Conservation (phyloP, 2,113 vertebrate species). For the Brachypteracias leptosomus region DNA sequence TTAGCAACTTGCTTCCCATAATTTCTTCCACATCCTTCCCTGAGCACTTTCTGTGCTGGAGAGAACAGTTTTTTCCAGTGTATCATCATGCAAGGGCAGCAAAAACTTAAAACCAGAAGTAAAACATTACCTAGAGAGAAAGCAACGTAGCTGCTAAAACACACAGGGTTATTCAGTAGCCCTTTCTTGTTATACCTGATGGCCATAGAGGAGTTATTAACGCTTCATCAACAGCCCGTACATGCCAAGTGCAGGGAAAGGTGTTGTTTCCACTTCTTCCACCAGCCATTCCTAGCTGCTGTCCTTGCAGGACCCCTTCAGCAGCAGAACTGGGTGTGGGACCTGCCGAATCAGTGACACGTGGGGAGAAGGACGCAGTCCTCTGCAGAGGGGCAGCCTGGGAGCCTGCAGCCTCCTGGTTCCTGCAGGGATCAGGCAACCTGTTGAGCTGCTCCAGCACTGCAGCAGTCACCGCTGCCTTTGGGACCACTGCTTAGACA, state of each 20-base stretch:
- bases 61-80: neutral
- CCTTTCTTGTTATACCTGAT: neutral
- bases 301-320: neutral
- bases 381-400: fast-evolving
- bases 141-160: neutral
- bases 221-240: neutral
- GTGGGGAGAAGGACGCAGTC: neutral
- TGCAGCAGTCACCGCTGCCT: neutral
- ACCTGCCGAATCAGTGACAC: neutral
- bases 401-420: neutral
- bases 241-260: neutral
- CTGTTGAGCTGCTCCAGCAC: fast-evolving
- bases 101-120: constrained; percentile 27
- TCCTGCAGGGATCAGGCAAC: neutral
- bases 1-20: neutral
- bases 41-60: neutral
- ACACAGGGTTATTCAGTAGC: constrained; percentile 33
- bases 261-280: neutral
- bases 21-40: neutral
- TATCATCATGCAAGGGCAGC: constrained; percentile 4
- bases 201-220: neutral
- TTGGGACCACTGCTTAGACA: fast-evolving
- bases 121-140: constrained; percentile 36
- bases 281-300: neutral
- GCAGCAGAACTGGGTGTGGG: neutral